These are phyloP conservation scores for Aporrectodea caliginosa DNA, from an alignment of 1,140 invertebrate genomes.

Conservation along the genomic window DNA sequence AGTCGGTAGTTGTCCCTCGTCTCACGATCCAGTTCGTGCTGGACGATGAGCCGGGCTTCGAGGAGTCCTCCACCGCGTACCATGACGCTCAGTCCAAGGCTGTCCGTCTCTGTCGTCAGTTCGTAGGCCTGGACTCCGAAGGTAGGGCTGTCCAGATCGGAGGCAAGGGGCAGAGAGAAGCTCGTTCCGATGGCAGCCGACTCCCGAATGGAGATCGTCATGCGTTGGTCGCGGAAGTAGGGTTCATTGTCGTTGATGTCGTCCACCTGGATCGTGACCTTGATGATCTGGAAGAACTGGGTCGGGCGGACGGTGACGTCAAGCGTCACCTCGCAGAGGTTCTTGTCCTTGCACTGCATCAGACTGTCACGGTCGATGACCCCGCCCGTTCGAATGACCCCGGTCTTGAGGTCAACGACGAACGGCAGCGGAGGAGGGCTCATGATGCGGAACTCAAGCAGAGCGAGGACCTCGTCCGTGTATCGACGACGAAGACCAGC, in stretches of 20 bases:
- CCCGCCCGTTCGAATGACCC: slow-evolving; percentile 17
- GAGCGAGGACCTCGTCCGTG: not conserved
- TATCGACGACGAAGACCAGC: slow-evolving; percentile 5
- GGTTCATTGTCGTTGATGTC: slow-evolving; percentile 92
- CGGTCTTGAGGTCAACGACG: slow-evolving; percentile 11
- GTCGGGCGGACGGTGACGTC: slow-evolving; percentile 22
- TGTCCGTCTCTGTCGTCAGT: not conserved
- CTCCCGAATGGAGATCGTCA: slow-evolving; percentile 17
- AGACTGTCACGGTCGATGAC: slow-evolving; percentile 14
- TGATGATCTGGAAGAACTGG: slow-evolving; percentile 26
- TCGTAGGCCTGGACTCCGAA: slow-evolving; percentile 26
- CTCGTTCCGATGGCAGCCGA: slow-evolving; percentile 9
- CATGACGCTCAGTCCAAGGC: not conserved
- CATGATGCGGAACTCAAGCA: slow-evolving; percentile 16
- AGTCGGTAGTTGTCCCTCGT: slow-evolving; percentile 17
- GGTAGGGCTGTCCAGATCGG: slow-evolving; percentile 28
- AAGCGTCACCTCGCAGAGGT: slow-evolving; percentile 7
- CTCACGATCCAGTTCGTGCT: slow-evolving; percentile 27
- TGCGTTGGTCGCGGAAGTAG: slow-evolving; percentile 60
- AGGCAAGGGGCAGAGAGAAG: slow-evolving; percentile 9
- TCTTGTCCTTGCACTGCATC: slow-evolving; percentile 13
- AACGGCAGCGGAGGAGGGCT: slow-evolving; percentile 4
- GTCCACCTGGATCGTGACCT: slow-evolving; percentile 67
- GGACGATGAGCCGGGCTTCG: slow-evolving; percentile 22
- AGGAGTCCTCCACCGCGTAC: not conserved